Base-by-base conservation (phyloP, 2,888 invertebrate species). In the Callimorpha dominula region DNA sequence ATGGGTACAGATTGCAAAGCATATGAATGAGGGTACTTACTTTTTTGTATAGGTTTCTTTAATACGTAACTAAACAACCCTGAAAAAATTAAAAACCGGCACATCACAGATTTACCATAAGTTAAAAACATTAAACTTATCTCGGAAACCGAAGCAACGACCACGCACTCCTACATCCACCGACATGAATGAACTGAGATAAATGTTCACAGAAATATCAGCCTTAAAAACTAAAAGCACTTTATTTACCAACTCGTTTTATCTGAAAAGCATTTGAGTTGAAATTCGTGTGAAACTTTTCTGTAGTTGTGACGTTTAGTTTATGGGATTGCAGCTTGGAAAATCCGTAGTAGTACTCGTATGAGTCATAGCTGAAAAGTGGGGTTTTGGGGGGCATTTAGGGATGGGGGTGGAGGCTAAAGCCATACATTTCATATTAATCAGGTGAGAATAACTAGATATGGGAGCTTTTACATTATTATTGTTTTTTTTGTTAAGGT, bases 41-140 rank as follows among this genome's bases (percentile, higher is more conserved):
- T 85, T 76, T 68, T 78, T 65, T 50, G 68, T 17, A 81, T 50
- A 15, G 84, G 77, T 78, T 79, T 84, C 72, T 77, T 84, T 73
- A 83, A 75, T 1, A 79, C 83, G 63, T 80, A 82, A 78, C 80
- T 76, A 15, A 83, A 84, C 4, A 81, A 71, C 4, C 83, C 83
- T 14, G 84, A 83, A 68, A 83, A 73, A 71, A 84, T 72, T 50
- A 82, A 76, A 75, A 82, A 81, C 52, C 90, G 85, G 73, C 90
- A 90, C 90, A 90, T 90, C 73, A 78, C 86, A 79, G 78, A 72
- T 77, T 83, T 81, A 70, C 50, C 70, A n/a, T 66, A 71, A 77
- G 83, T 84, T 81, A 81, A 74, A 71, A 31, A 60, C 60, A 75
- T 75, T 79, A 74, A 71, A 73, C 63, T 71, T 76, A 80, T 75